These are phyloP conservation scores for Scytalopus superciliaris DNA, from an alignment of 2,113 vertebrate genomes.

Conservation along the genomic window DNA sequence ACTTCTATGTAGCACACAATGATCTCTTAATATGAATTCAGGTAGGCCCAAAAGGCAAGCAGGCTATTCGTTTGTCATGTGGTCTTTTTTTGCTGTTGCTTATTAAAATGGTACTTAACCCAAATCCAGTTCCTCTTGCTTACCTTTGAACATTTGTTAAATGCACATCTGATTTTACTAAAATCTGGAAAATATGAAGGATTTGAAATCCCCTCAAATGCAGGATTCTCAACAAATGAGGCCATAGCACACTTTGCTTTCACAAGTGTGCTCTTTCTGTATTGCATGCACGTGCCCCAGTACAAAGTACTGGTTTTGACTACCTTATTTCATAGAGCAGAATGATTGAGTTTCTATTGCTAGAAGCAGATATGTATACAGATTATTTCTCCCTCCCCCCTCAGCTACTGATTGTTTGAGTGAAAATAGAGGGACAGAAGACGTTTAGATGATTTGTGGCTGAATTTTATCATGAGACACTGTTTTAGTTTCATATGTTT, in stretches of 20 bases:
- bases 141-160: neutral
- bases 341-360: neutral
- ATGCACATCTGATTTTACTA: neutral
- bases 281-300: rapidly evolving
- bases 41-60: no score
- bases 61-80: no score
- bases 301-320: neutral
- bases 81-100: no score
- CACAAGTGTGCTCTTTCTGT: neutral
- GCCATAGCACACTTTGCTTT: rapidly evolving
- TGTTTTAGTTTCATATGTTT: neutral
- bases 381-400: rapidly evolving
- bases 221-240: neutral
- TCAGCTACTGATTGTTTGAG: neutral
- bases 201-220: neutral
- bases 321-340: neutral
- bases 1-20: no score
- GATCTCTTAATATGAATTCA: no score
- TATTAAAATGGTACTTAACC: no score
- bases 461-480: neutral
- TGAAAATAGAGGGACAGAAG: neutral
- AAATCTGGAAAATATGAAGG: neutral
- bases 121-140: neutral
- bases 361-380: neutral
- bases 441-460: neutral